Conservation (phyloP, 2,888 invertebrate species). For the Aelia acuminata region DNA sequence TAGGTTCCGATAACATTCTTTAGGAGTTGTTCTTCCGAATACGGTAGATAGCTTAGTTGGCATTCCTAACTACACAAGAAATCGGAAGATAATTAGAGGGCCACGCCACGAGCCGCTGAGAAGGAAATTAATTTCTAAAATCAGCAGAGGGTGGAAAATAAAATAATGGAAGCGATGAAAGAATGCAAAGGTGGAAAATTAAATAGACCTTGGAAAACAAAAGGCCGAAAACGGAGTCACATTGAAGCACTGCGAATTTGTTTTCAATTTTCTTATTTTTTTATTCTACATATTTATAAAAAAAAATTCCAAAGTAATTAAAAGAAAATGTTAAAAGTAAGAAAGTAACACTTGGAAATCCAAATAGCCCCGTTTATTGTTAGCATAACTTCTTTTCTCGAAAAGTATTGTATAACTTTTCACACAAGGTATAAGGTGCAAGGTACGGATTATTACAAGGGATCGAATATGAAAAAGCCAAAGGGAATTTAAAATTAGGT, state of each 20-base stretch:
- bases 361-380: too few relatives aligned
- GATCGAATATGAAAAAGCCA: too few relatives aligned
- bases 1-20: neutral
- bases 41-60: neutral
- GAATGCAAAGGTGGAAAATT: neutral
- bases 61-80: neutral
- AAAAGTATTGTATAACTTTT: too few relatives aligned
- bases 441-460: too few relatives aligned
- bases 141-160: neutral
- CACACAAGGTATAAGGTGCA: too few relatives aligned
- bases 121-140: conserved; percentile 2
- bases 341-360: too few relatives aligned
- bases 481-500: too few relatives aligned
- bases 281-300: too few relatives aligned
- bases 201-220: neutral
- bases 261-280: too few relatives aligned
- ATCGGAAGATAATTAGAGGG: neutral
- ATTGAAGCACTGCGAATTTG: neutral
- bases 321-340: too few relatives aligned
- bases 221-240: neutral
- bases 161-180: neutral
- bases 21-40: neutral
- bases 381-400: too few relatives aligned
- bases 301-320: too few relatives aligned
- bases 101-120: neutral